Base-by-base conservation (phyloP, 2,113 vertebrate genomes). In the Synodontis membranacea region DNA sequence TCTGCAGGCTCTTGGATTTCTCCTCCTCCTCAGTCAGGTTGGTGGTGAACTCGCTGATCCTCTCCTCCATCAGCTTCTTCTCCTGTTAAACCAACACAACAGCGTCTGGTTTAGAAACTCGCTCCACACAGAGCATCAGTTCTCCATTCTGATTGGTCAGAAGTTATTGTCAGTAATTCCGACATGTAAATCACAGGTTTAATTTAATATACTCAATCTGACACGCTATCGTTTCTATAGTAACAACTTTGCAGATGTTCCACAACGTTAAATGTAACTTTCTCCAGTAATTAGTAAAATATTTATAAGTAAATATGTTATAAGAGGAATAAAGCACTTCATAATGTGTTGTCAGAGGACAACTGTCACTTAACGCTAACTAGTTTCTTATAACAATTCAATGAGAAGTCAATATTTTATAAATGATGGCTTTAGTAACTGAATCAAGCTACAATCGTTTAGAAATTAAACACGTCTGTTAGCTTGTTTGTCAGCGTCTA, bases 1-100 rank as follows among this genome's bases (percentile, higher is more conserved):
- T 99, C 90, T 98, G 96, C 48, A 99, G 94, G 81, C 98, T 99
- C 95, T 99, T 99, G 1, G 98, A 99, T 86, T 99, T 99, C 93
- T 99, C 98, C 85, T 99, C 98, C 89, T 99, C 98, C 87, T 99
- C 98, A 0, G 96, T 95, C 90, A 99, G 94, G 89, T 99, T 99
- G 10, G 97, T 97, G 86, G 97, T 98, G 91, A 97, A 98, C 92
- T 99, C 98, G 0, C 96, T 95, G 89, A 99, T 94, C 82, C 98
- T 96, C 60, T 99, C 98, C 88, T 99, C 98, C 91, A 99, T 4
- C 46, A 98, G 89, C 91, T 98, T 99, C 92, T 99, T 99, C 89
- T 99, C 98, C 98, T 99, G 92, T 28, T 28, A 50, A 86, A 58
- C 85, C 58, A 89, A 11, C 79, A 25, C 28, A 84, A 3, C 8